Evolutionary conservation across 2,797 vertebrate species (phyloP).

Genomic region (Brotogeris chrysoptera): DNA sequence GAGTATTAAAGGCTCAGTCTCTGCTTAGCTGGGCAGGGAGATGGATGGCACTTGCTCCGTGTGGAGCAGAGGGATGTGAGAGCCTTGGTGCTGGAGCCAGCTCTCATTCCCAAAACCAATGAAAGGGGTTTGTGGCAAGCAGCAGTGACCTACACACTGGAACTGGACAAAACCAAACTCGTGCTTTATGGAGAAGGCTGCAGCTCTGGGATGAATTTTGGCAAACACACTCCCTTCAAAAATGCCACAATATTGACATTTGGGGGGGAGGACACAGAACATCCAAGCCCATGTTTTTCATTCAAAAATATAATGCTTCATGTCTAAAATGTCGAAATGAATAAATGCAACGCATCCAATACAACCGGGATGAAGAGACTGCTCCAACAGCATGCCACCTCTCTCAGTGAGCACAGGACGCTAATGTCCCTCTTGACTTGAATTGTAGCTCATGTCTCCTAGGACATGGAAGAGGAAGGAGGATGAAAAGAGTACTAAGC

Average conservation of each 20-base stretch:
- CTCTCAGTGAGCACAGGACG: neutral
- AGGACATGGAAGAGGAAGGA: neutral
- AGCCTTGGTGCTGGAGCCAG: neutral
- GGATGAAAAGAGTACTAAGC: neutral
- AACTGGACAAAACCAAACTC: neutral
- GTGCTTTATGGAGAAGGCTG: neutral
- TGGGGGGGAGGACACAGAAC: neutral
- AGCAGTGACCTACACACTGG: neutral
- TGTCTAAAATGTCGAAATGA: neutral
- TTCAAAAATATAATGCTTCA: neutral
- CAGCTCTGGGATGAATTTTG: neutral
- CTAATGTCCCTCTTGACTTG: neutral
- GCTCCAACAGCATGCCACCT: neutral
- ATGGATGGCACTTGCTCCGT: rapidly evolving
- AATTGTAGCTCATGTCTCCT: neutral
- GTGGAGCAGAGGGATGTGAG: rapidly evolving
- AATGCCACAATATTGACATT: neutral
- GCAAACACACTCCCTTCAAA: neutral
- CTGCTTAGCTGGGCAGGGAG: neutral
- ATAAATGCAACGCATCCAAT: neutral
- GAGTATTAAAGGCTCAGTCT: neutral
- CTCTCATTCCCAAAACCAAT: neutral
- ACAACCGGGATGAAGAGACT: neutral
- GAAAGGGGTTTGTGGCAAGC: neutral
- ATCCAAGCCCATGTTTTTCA: neutral